Evolutionary conservation across 1,140 invertebrate species (phyloP).

Genomic region (Drosophila subpulchrella): DNA sequence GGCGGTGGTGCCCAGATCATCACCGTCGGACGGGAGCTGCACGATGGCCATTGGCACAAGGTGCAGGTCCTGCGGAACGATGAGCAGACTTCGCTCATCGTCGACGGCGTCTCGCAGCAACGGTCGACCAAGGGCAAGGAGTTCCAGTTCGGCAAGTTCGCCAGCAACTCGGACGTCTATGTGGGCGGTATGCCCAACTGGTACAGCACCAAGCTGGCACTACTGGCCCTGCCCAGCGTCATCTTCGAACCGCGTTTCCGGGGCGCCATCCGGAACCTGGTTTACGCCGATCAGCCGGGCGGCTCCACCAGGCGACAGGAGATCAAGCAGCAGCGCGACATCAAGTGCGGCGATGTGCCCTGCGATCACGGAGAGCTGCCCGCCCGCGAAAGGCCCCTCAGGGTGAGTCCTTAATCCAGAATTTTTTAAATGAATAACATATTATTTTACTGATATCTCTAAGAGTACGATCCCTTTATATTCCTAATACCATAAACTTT

Average conservation of each 20-base stretch:
- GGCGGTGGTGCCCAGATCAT: constrained; percentile 94
- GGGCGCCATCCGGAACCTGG: constrained; percentile 93
- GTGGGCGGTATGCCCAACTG: constrained; percentile 95
- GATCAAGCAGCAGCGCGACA: constrained; percentile 90
- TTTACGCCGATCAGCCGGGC: constrained; percentile 92
- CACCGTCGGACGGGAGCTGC: constrained; percentile 93
- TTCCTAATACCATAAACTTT: no score
- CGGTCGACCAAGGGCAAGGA: constrained; percentile 92
- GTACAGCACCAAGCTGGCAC: constrained; percentile 93
- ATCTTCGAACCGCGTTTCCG: constrained; percentile 96
- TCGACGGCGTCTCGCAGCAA: constrained; percentile 91
- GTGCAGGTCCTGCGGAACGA: constrained; percentile 90
- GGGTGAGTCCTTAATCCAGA: constrained; percentile 54
- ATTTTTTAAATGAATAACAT: neutral
- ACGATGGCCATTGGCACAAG: constrained; percentile 96
- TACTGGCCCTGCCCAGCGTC: constrained; percentile 93
- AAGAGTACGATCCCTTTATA: no score
- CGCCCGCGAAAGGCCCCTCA: constrained; percentile 73
- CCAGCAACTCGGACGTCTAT: constrained; percentile 95
- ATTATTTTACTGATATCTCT: no score
- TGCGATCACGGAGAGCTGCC: constrained; percentile 79
- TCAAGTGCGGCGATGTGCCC: constrained; percentile 85
- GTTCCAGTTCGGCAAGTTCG: constrained; percentile 93
- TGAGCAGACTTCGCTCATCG: constrained; percentile 91
- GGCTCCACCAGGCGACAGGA: constrained; percentile 90